These are phyloP conservation scores for Euschistus heros DNA, from an alignment of 1,140 invertebrate genomes.

Conservation along the genomic window DNA sequence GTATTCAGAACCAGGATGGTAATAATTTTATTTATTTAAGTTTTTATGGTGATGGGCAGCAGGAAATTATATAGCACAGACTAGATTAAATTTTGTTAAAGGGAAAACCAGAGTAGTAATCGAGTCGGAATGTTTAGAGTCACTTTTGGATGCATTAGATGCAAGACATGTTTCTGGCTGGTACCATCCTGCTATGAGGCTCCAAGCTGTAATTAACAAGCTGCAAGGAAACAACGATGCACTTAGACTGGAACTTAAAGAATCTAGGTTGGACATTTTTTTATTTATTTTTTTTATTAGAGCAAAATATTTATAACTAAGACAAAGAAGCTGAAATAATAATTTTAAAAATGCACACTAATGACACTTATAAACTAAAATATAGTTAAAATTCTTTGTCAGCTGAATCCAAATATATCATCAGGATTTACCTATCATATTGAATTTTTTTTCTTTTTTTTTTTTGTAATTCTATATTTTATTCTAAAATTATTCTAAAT, in stretches of 20 bases:
- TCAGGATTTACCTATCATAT: too few species aligned
- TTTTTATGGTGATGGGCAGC: too few species aligned
- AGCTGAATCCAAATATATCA: too few species aligned
- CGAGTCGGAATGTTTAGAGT: constrained; percentile 47
- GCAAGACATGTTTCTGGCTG: constrained; percentile 56
- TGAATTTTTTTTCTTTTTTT: too few species aligned
- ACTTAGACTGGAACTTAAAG: constrained; percentile 41
- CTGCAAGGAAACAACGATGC: constrained; percentile 46
- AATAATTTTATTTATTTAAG: constrained; percentile 26
- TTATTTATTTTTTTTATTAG: background rate
- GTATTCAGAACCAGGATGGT: constrained; percentile 47
- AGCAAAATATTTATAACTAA: too few species aligned
- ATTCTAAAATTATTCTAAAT: too few species aligned
- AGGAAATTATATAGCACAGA: too few species aligned
- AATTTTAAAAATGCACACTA: too few species aligned
- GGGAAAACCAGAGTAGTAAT: constrained; percentile 38
- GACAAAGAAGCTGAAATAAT: too few species aligned
- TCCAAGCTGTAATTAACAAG: constrained; percentile 52
- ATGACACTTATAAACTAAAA: too few species aligned
- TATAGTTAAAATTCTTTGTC: too few species aligned
- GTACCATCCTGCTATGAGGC: constrained; percentile 62
- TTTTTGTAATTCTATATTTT: too few species aligned
- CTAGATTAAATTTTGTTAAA: constrained; percentile 25
- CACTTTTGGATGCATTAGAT: constrained; percentile 50
- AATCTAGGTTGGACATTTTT: constrained; percentile 23